These are phyloP conservation scores for Margaritifera margaritifera DNA, from an alignment of 2,888 invertebrate species.

Conservation along the genomic window DNA sequence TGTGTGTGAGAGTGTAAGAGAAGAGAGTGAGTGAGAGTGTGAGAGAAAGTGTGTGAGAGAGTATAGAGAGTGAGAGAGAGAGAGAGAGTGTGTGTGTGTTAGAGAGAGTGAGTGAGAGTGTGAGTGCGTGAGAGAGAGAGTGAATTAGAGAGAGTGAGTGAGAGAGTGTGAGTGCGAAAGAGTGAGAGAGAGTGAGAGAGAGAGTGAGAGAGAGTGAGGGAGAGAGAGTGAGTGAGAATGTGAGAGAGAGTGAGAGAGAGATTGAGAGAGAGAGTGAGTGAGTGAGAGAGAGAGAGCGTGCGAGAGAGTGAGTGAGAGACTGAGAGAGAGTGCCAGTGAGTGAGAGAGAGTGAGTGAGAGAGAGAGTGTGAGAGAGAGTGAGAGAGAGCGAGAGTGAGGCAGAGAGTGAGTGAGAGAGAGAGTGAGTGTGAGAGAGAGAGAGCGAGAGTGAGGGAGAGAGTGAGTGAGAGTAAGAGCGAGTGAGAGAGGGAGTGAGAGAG, in stretches of 20 bases:
- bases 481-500: too few species aligned
- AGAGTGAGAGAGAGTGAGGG: constrained; percentile 2
- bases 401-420: too few species aligned
- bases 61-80: too few species aligned
- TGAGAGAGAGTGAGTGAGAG: constrained; percentile 8
- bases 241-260: constrained; percentile 8
- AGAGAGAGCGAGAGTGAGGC: too few species aligned
- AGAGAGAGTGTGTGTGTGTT: not conserved
- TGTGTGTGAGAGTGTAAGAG: too few species aligned
- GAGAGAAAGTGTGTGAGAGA: too few species aligned
- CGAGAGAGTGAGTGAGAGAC: not conserved
- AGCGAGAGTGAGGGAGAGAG: too few species aligned
- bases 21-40: too few species aligned
- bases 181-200: not conserved
- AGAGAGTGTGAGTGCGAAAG: not conserved
- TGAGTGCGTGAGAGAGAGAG: not conserved
- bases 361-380: constrained; percentile 1
- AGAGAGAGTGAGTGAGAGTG: too few species aligned
- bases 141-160: too few species aligned
- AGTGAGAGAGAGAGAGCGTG: not conserved
- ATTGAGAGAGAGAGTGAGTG: constrained; percentile 12
- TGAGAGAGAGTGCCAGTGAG: constrained; percentile 1
- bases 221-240: constrained; percentile 4
- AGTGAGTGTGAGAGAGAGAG: too few species aligned
- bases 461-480: too few species aligned